These are phyloP conservation scores for Gonocerus acuteangulatus DNA, from an alignment of 2,888 invertebrate genomes.

Conservation along the genomic window DNA sequence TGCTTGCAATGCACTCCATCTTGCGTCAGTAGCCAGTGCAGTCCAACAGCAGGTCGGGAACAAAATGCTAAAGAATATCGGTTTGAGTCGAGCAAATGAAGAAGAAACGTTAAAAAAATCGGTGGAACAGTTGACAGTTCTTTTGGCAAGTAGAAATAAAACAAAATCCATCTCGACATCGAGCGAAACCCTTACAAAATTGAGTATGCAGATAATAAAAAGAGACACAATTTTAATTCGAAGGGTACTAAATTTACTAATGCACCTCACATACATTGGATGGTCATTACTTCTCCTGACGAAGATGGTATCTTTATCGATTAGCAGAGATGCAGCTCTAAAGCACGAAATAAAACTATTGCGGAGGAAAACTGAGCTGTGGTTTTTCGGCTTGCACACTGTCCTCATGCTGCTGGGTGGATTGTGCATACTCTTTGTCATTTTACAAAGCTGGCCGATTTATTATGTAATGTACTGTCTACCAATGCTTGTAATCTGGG, in stretches of 20 bases:
- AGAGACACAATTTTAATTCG: conserved; percentile 7
- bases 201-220: conserved; percentile 11
- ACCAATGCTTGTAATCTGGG: conserved; percentile 1
- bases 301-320: not conserved
- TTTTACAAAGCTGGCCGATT: conserved; percentile 9
- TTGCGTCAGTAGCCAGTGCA: conserved; percentile 6
- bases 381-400: conserved; percentile 16
- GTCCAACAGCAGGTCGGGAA: conserved; percentile 10
- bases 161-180: not conserved
- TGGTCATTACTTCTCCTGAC: conserved; percentile 6
- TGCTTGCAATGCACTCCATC: conserved; percentile 16
- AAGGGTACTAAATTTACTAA: conserved; percentile 5
- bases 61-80: not conserved
- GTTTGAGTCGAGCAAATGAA: not conserved
- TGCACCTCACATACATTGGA: conserved; percentile 2
- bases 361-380: conserved; percentile 11
- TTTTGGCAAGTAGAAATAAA: conserved; percentile 9
- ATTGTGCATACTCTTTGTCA: conserved; percentile 2
- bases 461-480: conserved; percentile 14
- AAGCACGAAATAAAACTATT: conserved; percentile 2
- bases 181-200: not conserved
- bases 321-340: conserved; percentile 2
- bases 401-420: conserved; percentile 1
- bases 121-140: not conserved
- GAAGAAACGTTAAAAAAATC: not conserved